Base-by-base conservation (phyloP, 1,140 invertebrate genomes). In the Mercenaria mercenaria region DNA sequence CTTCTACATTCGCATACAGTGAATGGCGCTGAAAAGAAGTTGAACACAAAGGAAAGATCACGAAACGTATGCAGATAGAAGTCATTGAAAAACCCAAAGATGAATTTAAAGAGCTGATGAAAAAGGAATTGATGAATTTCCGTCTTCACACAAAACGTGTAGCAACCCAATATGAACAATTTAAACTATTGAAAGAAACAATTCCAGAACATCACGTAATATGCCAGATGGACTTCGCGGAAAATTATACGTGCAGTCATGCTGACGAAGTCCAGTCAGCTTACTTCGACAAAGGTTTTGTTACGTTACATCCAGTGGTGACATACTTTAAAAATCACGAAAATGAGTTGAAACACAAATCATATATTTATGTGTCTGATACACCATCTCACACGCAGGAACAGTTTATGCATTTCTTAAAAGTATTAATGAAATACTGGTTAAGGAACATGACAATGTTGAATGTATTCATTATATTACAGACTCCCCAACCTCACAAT, bases 401-500 rank as follows among this genome's bases (percentile, higher is more conserved):
- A 76, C 67, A 10, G 50, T 76, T 8, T 41, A 41, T 86, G 41
- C 69, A 2, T 69, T 84, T 26, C 13, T 84, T 0, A 72, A 50
- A 47, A 8, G 37, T 3, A 84, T 69, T 8, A 39, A 4, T 32
- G 23, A 3, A 34, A 23, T 10, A 18, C 1, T 43, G 13, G 0
- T 4, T 39, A 8, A 43, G 41, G 0, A 20, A 20, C 3, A 0
- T 20, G 0, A 2, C 41, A 61, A 84, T 67, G 0, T 47, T 3
- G 29, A 69, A 13, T 29, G 1, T 13, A 84, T 91, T 32, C 90
- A 91, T 43, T 91, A 90, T 79, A n/a, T 52, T 10, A 90, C 69
- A 34, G 88, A 90, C 50, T 67, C 69, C 3, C 76, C 83, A 10
- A 90, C 88, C 0, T 67, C 50, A 43, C 91, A 91, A 64, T 90